A percentile compares a stretch with the other conserved stretches of the same genome.
Conservation (phyloP, 1,140 invertebrate species). For the Trinorchestia longiramus region DNA sequence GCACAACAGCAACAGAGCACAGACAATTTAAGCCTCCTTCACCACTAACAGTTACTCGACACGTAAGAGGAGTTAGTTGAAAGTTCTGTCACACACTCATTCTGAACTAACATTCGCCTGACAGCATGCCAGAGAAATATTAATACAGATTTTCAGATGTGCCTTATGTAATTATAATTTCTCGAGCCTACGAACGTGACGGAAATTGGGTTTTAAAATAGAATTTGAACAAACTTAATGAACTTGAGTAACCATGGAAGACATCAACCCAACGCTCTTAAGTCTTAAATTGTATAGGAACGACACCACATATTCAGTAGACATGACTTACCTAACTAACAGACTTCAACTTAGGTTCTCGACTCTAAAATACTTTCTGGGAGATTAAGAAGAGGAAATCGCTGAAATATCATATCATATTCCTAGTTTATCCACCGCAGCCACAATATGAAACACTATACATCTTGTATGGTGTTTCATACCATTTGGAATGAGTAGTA, state of each 20-base stretch:
- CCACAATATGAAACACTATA: too few species aligned
- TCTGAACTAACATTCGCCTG: neutral
- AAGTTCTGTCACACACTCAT: neutral
- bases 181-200: neutral
- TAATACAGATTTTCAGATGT: too few species aligned
- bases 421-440: too few species aligned
- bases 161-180: neutral
- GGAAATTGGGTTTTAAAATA: neutral
- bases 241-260: neutral
- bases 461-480: too few species aligned
- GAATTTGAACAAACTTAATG: neutral
- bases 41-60: neutral
- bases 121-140: neutral
- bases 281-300: neutral
- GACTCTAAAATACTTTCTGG: neutral
- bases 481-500: too few species aligned
- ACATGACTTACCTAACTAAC: neutral
- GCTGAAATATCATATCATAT: neutral
- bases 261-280: neutral
- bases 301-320: neutral
- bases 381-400: neutral
- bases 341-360: neutral
- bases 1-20: neutral
- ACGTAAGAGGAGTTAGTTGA: too few species aligned
- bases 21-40: neutral